Evolutionary conservation across 92 coral and sea anemone species (phyloP).

Genomic region (Siderastrea radians): DNA sequence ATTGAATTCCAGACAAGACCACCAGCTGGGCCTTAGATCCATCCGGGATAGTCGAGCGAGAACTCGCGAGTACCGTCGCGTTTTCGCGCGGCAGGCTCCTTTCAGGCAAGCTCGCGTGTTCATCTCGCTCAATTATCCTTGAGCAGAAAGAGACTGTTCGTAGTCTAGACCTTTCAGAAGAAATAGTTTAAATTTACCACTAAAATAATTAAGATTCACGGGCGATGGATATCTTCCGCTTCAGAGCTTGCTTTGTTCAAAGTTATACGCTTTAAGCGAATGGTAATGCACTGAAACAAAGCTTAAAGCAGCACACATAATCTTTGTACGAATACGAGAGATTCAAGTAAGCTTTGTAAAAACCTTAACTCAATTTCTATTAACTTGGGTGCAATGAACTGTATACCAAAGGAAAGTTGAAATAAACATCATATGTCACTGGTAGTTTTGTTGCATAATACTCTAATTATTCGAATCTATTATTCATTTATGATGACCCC

Average conservation of each 20-base stretch:
- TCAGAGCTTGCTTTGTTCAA: not conserved
- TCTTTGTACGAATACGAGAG: conserved; percentile 9
- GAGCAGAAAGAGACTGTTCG: too few species aligned
- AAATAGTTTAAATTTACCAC: not conserved
- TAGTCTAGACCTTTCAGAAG: not conserved
- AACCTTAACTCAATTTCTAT: conserved; percentile 3
- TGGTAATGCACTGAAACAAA: not conserved
- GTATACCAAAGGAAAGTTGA: not conserved
- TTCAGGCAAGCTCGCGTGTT: too few species aligned
- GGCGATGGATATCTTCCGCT: not conserved
- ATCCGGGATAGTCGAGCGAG: too few species aligned
- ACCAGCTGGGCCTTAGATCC: too few species aligned
- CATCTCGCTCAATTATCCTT: too few species aligned
- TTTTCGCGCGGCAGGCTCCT: too few species aligned
- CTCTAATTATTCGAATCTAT: not conserved
- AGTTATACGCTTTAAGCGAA: not conserved
- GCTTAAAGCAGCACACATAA: not conserved
- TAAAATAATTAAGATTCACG: not conserved
- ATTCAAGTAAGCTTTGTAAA: conserved; percentile 12
- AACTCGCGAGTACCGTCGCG: too few species aligned
- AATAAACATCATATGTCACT: not conserved
- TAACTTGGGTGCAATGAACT: not conserved
- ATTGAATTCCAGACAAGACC: not conserved
- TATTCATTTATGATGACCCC: not conserved
- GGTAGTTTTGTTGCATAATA: not conserved